These are phyloP conservation scores for Oryzias woworae DNA, from an alignment of 2,113 vertebrate genomes.

Conservation along the genomic window DNA sequence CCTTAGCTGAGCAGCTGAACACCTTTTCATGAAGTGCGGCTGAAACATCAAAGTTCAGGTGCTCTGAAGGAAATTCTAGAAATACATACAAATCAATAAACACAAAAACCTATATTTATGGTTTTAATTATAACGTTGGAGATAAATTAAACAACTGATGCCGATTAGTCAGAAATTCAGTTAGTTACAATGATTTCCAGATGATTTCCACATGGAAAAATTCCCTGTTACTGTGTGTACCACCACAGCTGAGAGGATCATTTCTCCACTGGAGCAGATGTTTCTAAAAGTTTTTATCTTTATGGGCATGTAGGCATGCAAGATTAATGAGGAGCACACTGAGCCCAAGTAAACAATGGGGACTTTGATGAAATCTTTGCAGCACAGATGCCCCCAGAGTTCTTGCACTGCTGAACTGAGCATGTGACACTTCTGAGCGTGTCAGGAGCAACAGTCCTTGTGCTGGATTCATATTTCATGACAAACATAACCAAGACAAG, in stretches of 20 bases:
- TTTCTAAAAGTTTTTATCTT: constrained; percentile 2
- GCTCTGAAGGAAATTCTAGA: not conserved
- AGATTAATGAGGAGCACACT: constrained; percentile 12
- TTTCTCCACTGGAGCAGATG: not conserved
- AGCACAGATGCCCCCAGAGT: constrained; percentile 33
- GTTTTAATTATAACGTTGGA: no score
- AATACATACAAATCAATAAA: not conserved
- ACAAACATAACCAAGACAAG: constrained; percentile 50
- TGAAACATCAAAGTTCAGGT: constrained; percentile 22
- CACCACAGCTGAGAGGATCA: not conserved
- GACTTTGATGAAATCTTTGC: constrained; percentile 69
- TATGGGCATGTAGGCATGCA: not conserved
- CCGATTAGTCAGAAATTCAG: no score
- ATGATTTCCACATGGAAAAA: no score
- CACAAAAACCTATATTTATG: no score
- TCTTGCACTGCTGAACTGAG: constrained; percentile 7
- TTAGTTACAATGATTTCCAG: no score
- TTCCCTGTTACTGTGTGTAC: no score
- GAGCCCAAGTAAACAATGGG: constrained; percentile 34
- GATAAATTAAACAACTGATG: no score
- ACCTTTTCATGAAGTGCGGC: constrained; percentile 18
- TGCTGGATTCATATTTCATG: constrained; percentile 64
- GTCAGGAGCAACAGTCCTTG: constrained; percentile 35
- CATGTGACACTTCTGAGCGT: constrained; percentile 52
- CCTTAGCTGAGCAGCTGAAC: not conserved